Evolutionary conservation across 1,140 invertebrate genomes (phyloP).

Genomic region (Kradibia gibbosae): DNA sequence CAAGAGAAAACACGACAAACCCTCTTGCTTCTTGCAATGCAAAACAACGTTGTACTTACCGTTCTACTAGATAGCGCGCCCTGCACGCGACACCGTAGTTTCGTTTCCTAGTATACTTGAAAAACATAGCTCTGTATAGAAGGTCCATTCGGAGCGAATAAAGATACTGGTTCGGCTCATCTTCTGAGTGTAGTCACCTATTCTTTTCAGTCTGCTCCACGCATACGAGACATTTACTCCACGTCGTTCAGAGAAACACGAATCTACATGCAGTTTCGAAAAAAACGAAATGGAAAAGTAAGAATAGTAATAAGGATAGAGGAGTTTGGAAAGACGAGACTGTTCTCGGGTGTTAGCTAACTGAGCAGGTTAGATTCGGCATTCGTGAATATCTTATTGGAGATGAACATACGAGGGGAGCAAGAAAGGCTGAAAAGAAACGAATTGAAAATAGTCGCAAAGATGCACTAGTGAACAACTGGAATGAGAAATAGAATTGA

Average conservation of each 20-base stretch:
- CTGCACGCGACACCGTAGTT: neutral
- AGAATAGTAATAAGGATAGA: slow-evolving; percentile 23
- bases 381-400: slow-evolving; percentile 43
- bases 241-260: neutral
- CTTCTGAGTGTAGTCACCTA: neutral
- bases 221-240: neutral
- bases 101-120: neutral
- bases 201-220: neutral
- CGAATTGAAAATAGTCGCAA: slow-evolving; percentile 39
- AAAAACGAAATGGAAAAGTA: neutral
- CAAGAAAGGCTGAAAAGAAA: slow-evolving; percentile 9
- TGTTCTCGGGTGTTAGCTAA: neutral
- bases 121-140: neutral
- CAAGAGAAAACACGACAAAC: slow-evolving; percentile 45
- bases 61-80: neutral
- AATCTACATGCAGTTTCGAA: neutral
- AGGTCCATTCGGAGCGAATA: neutral
- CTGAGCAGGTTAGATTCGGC: slow-evolving; percentile 36
- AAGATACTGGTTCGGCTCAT: neutral
- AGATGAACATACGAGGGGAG: slow-evolving; percentile 8
- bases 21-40: slow-evolving; percentile 39
- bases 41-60: slow-evolving; percentile 1
- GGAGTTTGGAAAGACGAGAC: neutral
- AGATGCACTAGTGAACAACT: slow-evolving; percentile 13
- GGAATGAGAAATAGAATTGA: slow-evolving; percentile 40